Evolutionary conservation across 2,888 invertebrate genomes (phyloP).

Genomic region (Drosophila merina): DNA sequence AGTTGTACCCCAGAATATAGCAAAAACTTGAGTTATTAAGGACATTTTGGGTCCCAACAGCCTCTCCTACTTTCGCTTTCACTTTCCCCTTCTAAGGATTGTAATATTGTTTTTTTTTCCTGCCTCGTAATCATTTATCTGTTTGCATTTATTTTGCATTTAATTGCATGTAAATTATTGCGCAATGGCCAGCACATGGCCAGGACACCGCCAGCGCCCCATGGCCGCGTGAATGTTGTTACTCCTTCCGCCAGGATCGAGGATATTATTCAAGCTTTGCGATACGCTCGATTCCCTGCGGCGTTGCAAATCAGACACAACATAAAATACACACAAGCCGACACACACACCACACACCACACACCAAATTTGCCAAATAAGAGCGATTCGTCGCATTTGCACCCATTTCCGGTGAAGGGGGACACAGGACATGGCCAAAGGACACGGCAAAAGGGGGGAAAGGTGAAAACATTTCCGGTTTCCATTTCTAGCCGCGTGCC

Average conservation of each 20-base stretch:
- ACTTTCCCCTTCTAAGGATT: conserved; percentile 6
- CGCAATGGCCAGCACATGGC: conserved; percentile 43
- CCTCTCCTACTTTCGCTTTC: neutral
- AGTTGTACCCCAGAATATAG: no score
- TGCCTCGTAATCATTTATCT: conserved; percentile 33
- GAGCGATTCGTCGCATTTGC: conserved; percentile 66
- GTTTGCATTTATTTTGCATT: conserved; percentile 56
- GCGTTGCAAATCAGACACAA: conserved; percentile 49
- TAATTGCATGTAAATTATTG: conserved; percentile 74
- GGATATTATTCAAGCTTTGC: conserved; percentile 6
- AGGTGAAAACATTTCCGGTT: conserved; percentile 74
- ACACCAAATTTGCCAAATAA: conserved; percentile 3
- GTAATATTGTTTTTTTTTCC: neutral
- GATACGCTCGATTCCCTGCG: conserved; percentile 35
- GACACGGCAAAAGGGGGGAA: neutral
- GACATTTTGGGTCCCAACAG: no score
- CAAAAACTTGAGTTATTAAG: no score
- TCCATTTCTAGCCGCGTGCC: conserved; percentile 71
- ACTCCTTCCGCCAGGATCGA: no score
- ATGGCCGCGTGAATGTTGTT: no score
- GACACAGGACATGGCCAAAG: no score
- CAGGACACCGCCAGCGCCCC: conserved; percentile 16
- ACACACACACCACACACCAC: conserved; percentile 2
- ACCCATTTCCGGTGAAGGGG: conserved; percentile 61
- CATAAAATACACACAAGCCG: conserved; percentile 14